These are phyloP conservation scores for Stichodactyla mertensii DNA, from an alignment of 64 coral and sea anemone genomes.

Conservation along the genomic window DNA sequence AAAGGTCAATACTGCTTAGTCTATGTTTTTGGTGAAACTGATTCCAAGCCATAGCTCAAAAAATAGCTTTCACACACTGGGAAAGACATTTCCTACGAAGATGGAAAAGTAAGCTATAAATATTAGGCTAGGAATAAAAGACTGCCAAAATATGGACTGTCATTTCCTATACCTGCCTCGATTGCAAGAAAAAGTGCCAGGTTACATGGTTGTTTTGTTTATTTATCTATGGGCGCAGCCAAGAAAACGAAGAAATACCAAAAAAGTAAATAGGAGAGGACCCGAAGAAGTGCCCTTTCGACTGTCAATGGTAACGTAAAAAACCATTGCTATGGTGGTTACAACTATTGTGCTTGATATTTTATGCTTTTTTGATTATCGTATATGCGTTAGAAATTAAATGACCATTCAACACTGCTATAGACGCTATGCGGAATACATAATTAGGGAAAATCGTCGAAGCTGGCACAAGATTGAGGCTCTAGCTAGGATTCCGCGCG, in stretches of 20 bases:
- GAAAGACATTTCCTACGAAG: too few species aligned
- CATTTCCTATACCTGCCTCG: neutral
- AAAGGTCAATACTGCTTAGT: neutral
- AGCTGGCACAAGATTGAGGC: neutral
- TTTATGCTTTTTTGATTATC: too few species aligned
- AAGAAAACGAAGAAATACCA: neutral
- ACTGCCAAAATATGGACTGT: neutral
- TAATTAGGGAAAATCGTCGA: neutral
- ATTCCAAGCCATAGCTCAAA: neutral
- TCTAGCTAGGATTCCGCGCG: neutral
- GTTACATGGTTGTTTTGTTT: neutral
- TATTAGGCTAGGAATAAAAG: too few species aligned
- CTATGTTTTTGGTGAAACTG: neutral
- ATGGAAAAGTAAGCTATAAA: too few species aligned
- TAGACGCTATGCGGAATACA: too few species aligned
- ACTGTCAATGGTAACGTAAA: too few species aligned
- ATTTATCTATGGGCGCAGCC: neutral
- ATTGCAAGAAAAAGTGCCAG: neutral
- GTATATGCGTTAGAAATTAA: too few species aligned
- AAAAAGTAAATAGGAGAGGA: too few species aligned
- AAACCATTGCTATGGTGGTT: too few species aligned
- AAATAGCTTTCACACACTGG: neutral
- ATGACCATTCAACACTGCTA: too few species aligned
- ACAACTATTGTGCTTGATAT: too few species aligned
- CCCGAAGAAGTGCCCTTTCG: too few species aligned